phyloP scores from a whole-genome alignment of 2,113 vertebrate genomes.

The Calidris pugnax region DNA sequence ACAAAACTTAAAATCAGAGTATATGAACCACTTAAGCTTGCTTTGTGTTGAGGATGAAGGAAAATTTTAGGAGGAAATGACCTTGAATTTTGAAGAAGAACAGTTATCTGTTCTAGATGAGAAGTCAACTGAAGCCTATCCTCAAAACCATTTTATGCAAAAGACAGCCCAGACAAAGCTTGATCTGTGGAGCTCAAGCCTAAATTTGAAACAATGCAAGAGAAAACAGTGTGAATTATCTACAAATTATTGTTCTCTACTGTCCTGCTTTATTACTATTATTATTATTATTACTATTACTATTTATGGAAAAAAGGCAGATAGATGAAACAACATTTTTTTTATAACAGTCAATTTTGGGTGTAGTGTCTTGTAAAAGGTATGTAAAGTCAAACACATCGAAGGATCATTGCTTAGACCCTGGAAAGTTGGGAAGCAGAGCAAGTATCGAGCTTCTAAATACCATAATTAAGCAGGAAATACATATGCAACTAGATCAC shows the following conservation, averaged over 20 bases:
- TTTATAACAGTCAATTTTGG: background rate
- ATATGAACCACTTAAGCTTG: background rate
- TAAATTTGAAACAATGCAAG: background rate
- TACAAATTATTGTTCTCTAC: background rate
- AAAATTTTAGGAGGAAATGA: background rate
- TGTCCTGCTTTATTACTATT: background rate
- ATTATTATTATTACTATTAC: no score
- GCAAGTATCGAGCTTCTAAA: background rate
- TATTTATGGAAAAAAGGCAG: background rate
- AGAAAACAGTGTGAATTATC: background rate
- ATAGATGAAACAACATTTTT: background rate
- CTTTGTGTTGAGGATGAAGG: background rate
- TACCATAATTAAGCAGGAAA: background rate
- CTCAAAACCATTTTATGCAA: background rate
- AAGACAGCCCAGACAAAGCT: background rate
- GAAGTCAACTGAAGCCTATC: background rate
- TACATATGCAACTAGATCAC: slow-evolving; percentile 30
- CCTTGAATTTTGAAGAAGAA: background rate
- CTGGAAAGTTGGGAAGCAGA: background rate
- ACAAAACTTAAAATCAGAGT: background rate
- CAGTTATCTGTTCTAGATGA: accelerated
- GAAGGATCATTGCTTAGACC: background rate
- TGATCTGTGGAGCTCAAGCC: background rate
- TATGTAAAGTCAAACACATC: background rate
- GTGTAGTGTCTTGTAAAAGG: background rate